These are phyloP conservation scores for Bombus sylvicola DNA, from an alignment of 1,140 invertebrate genomes.

Conservation along the genomic window DNA sequence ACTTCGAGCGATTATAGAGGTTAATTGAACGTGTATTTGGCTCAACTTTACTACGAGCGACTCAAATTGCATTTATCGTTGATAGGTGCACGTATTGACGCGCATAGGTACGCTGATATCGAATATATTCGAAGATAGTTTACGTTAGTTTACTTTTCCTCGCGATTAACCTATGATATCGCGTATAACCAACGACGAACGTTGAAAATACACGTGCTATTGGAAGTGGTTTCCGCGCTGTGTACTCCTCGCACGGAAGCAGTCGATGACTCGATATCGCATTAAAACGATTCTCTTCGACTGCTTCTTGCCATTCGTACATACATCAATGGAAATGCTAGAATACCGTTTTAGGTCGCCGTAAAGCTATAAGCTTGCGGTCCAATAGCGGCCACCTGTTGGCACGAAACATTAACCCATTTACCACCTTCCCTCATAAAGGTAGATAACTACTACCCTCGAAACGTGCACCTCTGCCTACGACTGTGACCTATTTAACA, in stretches of 20 bases:
- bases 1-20: not conserved
- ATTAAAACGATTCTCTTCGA: constrained; percentile 1
- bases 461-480: constrained; percentile 40
- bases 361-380: constrained; percentile 79
- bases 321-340: constrained; percentile 70
- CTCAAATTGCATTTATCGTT: too few species aligned
- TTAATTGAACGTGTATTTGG: not conserved
- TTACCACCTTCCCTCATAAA: constrained; percentile 80
- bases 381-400: constrained; percentile 82
- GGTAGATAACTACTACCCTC: constrained; percentile 68
- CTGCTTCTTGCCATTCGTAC: constrained; percentile 19
- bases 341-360: constrained; percentile 74
- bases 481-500: constrained; percentile 38
- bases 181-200: not conserved
- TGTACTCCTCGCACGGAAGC: not conserved
- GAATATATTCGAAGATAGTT: not conserved
- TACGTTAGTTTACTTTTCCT: too few species aligned
- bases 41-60: too few species aligned
- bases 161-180: not conserved
- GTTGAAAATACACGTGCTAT: too few species aligned
- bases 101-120: too few species aligned
- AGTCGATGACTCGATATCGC: too few species aligned
- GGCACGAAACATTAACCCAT: constrained; percentile 82
- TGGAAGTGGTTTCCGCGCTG: not conserved
- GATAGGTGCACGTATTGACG: not conserved